These are phyloP conservation scores for Megaceryle maxima DNA, from an alignment of 2,113 vertebrate species.

Conservation along the genomic window DNA sequence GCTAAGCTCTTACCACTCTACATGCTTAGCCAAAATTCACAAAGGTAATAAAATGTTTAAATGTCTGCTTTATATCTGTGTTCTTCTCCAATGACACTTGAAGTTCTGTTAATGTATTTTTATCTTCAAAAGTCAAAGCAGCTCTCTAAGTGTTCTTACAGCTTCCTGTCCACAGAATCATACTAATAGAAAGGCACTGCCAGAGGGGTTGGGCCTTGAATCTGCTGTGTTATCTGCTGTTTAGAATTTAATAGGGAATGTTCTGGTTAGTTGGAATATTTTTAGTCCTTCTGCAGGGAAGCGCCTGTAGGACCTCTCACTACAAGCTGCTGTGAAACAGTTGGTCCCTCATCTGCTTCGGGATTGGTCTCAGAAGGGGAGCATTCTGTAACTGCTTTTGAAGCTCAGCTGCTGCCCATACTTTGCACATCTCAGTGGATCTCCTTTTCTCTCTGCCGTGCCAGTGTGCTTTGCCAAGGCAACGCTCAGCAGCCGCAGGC, in stretches of 20 bases:
- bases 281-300: background rate
- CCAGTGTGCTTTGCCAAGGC: rapidly evolving
- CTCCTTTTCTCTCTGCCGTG: background rate
- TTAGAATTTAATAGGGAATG: background rate
- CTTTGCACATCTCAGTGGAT: rapidly evolving
- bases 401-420: background rate
- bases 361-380: rapidly evolving
- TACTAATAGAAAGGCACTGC: background rate
- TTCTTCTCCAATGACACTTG: background rate
- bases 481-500: rapidly evolving
- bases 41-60: background rate
- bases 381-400: background rate
- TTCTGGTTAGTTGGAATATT: background rate
- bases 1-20: background rate
- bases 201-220: background rate
- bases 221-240: background rate
- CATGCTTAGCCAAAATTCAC: background rate
- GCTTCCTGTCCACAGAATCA: background rate
- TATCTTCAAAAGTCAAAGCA: background rate
- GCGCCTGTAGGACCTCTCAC: background rate
- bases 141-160: background rate
- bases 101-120: background rate
- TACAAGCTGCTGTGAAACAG: background rate
- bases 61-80: background rate
- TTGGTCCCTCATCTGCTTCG: background rate